phyloP scores from a whole-genome alignment of 2,797 vertebrate genomes.

The Philypnodon macrostomus region DNA sequence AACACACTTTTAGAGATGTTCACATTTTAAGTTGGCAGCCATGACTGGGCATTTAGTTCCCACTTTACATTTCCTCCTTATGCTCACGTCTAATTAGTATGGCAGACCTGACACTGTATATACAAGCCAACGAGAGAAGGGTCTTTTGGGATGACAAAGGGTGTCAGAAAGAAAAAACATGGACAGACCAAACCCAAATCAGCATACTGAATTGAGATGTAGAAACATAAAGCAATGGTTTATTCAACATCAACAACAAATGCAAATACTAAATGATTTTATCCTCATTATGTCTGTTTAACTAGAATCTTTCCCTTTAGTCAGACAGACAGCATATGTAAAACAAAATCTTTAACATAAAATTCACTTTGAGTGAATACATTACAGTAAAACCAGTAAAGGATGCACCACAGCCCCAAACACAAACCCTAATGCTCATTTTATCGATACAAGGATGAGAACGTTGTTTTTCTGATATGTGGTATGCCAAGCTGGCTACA shows the following conservation, averaged over 20 bases:
- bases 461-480: too few species aligned
- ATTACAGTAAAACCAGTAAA: too few species aligned
- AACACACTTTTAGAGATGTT: constrained; percentile 33
- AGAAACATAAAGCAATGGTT: constrained; percentile 20
- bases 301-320: too few species aligned
- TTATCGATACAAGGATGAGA: too few species aligned
- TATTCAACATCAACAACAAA: constrained; percentile 7
- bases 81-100: constrained; percentile 64
- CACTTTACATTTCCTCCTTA: constrained; percentile 65
- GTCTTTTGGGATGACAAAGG: constrained; percentile 44
- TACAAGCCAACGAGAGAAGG: constrained; percentile 39
- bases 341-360: too few species aligned
- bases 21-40: constrained; percentile 29
- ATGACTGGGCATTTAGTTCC: constrained; percentile 28
- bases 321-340: too few species aligned
- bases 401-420: too few species aligned
- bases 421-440: too few species aligned
- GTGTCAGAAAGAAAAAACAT: constrained; percentile 43
- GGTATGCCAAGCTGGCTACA: too few species aligned
- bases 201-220: constrained; percentile 48
- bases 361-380: too few species aligned
- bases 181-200: constrained; percentile 48
- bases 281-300: too few species aligned
- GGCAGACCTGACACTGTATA: constrained; percentile 44
- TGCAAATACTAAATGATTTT: not conserved